Percentiles rank a stretch among this genome's conserved stretches.
Conservation (phyloP, 2,113 vertebrate genomes). For the Ophthalmolycus amberensis region DNA sequence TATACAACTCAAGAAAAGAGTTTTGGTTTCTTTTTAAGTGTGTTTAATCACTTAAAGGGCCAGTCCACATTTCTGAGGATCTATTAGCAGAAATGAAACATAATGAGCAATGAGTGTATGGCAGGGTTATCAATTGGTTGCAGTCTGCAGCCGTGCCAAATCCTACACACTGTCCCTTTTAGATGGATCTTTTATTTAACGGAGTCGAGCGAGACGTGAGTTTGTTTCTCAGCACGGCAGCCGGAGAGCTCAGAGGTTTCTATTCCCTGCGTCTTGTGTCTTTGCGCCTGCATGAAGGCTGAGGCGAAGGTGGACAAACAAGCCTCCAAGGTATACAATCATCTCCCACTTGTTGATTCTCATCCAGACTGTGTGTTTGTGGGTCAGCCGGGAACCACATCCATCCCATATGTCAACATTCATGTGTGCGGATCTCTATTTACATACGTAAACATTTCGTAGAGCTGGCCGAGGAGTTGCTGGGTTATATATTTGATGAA, state of each 20-base stretch:
- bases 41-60: neutral
- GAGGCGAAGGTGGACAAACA: conserved; percentile 31
- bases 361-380: neutral
- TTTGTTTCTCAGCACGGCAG: neutral
- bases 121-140: neutral
- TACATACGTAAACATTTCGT: neutral
- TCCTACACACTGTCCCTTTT: neutral
- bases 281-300: neutral
- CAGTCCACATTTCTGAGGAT: neutral
- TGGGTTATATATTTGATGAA: neutral
- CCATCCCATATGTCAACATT: conserved; percentile 40
- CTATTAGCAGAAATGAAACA: neutral
- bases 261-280: neutral
- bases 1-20: neutral
- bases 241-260: neutral
- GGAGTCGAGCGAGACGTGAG: neutral
- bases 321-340: conserved; percentile 5
- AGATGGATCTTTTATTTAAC: neutral
- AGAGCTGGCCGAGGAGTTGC: neutral
- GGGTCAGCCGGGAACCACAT: conserved; percentile 22
- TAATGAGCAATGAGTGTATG: neutral
- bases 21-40: neutral
- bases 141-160: neutral
- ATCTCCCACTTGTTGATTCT: conserved; percentile 34
- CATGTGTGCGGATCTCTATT: conserved; percentile 14